phyloP scores from a whole-genome alignment of 2,113 vertebrate species.

The Tachysurus vachellii region DNA sequence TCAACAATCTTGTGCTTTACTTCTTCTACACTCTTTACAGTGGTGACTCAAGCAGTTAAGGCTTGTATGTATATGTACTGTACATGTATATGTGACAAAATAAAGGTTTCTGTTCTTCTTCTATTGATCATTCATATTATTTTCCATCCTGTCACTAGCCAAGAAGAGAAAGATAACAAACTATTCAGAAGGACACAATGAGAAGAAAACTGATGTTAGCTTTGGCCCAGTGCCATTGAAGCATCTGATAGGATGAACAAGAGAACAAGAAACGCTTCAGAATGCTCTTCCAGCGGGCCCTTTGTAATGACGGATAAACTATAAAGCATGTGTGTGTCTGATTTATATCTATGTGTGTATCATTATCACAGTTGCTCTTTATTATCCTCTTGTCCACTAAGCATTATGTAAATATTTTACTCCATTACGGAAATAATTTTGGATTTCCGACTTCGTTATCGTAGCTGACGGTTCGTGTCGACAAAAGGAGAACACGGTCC shows the following conservation, averaged over 20 bases:
- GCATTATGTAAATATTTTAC: neutral
- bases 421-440: neutral
- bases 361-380: neutral
- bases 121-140: neutral
- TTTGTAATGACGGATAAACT: slow-evolving; percentile 26
- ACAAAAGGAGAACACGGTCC: neutral
- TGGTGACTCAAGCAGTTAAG: too few relatives aligned
- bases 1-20: too few relatives aligned
- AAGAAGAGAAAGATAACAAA: neutral
- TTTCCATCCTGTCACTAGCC: neutral
- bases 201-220: slow-evolving; percentile 22
- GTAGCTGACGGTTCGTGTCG: neutral
- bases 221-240: slow-evolving; percentile 17
- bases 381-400: neutral
- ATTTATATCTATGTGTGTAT: slow-evolving; percentile 1
- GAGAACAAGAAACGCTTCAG: slow-evolving; percentile 3
- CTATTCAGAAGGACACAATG: slow-evolving; percentile 19
- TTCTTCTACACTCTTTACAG: too few relatives aligned
- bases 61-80: too few relatives aligned
- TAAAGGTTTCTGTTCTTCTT: neutral
- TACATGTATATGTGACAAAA: too few relatives aligned
- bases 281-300: slow-evolving; percentile 29
- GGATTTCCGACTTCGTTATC: slow-evolving; percentile 19
- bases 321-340: neutral
- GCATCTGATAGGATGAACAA: slow-evolving; percentile 33